Conservation (phyloP, 2,888 invertebrate genomes). For the Ochlodes sylvanus region DNA sequence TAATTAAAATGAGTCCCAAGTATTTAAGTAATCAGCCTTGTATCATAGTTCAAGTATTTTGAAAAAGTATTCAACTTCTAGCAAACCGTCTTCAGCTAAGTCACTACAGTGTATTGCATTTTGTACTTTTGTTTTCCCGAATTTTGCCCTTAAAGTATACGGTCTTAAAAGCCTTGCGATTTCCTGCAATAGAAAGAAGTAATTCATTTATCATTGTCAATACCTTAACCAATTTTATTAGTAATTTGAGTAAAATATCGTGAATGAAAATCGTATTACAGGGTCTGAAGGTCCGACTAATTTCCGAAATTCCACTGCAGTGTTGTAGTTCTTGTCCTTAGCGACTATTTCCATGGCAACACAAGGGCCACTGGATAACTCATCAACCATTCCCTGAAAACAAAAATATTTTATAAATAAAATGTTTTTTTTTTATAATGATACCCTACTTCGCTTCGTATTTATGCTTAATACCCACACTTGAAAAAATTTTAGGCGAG, state of each 20-base stretch:
- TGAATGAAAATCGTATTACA: too few species aligned
- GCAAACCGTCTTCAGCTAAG: conserved; percentile 92
- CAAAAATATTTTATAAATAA: conserved; percentile 8
- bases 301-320: conserved; percentile 90
- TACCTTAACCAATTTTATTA: too few species aligned
- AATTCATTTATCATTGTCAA: background rate
- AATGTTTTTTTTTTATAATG: too few species aligned
- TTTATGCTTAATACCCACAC: too few species aligned
- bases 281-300: conserved; percentile 96
- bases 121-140: conserved; percentile 92
- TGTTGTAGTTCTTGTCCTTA: conserved; percentile 84
- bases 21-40: conserved; percentile 48
- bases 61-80: conserved; percentile 94
- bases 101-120: conserved; percentile 98
- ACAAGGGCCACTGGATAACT: conserved; percentile 93
- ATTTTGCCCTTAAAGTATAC: conserved; percentile 92
- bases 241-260: too few species aligned
- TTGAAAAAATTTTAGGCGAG: too few species aligned
- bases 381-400: conserved; percentile 91
- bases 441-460: too few species aligned
- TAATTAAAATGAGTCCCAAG: background rate
- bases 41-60: conserved; percentile 86
- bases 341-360: conserved; percentile 93
- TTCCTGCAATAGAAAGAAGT: conserved; percentile 84
- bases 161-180: conserved; percentile 94